These are phyloP conservation scores for Intellagama lesueurii DNA, from an alignment of 2,797 vertebrate species.

Conservation along the genomic window DNA sequence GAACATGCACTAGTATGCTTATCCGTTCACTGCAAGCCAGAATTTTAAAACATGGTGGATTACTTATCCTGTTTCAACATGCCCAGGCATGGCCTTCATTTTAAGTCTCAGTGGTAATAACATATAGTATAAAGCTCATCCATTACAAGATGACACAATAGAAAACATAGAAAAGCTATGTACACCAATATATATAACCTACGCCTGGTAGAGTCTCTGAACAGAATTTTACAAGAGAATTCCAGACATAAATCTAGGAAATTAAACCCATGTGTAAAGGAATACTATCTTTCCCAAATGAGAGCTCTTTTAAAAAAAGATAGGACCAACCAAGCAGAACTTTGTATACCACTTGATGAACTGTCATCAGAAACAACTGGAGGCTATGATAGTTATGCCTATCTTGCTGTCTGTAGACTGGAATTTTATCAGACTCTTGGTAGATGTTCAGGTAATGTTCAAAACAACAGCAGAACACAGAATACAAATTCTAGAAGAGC, in stretches of 20 bases:
- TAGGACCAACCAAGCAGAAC: background rate
- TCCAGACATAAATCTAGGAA: conserved; percentile 18
- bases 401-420: background rate
- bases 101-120: background rate
- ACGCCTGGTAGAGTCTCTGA: conserved; percentile 3
- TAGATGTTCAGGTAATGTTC: background rate
- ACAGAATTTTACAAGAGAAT: conserved; percentile 10
- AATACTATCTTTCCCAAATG: background rate
- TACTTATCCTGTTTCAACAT: background rate
- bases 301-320: background rate
- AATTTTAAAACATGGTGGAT: background rate
- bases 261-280: conserved; percentile 12
- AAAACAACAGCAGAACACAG: background rate
- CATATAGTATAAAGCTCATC: background rate
- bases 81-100: accelerated
- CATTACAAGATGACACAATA: background rate
- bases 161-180: conserved; percentile 7
- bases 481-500: background rate
- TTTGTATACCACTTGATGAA: background rate
- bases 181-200: background rate
- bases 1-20: background rate
- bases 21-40: background rate
- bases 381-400: background rate
- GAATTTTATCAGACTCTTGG: background rate
- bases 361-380: background rate